phyloP scores from a whole-genome alignment of 2,888 invertebrate genomes.

The Escarpia spicata region DNA sequence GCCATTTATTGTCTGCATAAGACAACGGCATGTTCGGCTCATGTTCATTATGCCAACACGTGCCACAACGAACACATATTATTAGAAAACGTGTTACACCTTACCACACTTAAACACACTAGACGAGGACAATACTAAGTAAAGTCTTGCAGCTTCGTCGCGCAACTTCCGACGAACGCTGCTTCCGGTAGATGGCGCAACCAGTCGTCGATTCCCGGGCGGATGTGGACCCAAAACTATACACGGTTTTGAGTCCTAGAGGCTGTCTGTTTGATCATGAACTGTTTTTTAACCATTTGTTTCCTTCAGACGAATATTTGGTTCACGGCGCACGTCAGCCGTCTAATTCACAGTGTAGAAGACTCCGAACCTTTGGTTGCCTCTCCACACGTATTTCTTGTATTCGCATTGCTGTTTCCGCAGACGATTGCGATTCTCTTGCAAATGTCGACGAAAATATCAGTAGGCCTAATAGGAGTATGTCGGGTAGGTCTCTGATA shows the following conservation, averaged over 20 bases:
- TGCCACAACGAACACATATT: background rate
- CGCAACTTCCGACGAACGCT: background rate
- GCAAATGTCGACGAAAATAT: background rate
- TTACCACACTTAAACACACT: background rate
- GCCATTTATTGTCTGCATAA: background rate
- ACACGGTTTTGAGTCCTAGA: background rate
- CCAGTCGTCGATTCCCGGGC: background rate
- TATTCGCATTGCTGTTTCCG: background rate
- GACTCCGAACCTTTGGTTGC: background rate
- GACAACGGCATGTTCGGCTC: slow-evolving; percentile 1
- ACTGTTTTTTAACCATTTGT: background rate
- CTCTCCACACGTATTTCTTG: background rate
- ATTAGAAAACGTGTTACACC: background rate
- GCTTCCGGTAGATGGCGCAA: background rate
- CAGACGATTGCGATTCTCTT: background rate
- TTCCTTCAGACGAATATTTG: background rate
- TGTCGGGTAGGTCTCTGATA: background rate
- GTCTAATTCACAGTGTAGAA: background rate
- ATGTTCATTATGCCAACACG: background rate
- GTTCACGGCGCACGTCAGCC: background rate
- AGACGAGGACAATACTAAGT: background rate
- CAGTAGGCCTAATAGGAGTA: background rate
- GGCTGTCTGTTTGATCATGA: background rate
- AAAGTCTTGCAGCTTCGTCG: background rate
- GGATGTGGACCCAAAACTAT: background rate